Conservation (phyloP, 2,113 vertebrate genomes). For the Chionodraco myersi region DNA sequence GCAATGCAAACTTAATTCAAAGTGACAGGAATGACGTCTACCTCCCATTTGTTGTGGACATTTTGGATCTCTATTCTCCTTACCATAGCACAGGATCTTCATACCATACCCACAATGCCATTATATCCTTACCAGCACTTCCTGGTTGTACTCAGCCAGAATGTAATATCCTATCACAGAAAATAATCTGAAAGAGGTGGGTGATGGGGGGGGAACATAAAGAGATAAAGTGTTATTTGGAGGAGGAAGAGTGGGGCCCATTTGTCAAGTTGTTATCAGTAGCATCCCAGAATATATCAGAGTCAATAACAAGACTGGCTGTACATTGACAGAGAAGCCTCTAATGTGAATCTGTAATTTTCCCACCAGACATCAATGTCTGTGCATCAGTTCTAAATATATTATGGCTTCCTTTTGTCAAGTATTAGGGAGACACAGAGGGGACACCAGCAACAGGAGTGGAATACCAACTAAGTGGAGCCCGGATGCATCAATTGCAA, state of each 20-base stretch:
- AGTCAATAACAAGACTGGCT: conserved; percentile 73
- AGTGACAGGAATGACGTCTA: background rate
- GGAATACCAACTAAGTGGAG: conserved; percentile 59
- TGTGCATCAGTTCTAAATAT: conserved; percentile 32
- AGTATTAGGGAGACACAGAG: conserved; percentile 35
- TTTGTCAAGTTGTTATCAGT: conserved; percentile 75
- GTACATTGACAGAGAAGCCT: conserved; percentile 53
- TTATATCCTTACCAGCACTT: conserved; percentile 37
- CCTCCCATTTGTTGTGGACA: conserved; percentile 8
- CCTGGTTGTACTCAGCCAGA: conserved; percentile 34
- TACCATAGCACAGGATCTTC: background rate
- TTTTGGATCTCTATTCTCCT: conserved; percentile 12
- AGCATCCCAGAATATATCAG: conserved; percentile 62
- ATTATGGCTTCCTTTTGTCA: conserved; percentile 46
- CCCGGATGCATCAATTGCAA: conserved; percentile 46
- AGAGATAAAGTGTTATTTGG: conserved; percentile 70
- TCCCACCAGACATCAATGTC: conserved; percentile 34
- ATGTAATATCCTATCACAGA: conserved; percentile 73
- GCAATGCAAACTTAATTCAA: background rate
- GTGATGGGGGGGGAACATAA: conserved; percentile 33
- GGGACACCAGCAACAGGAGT: conserved; percentile 14
- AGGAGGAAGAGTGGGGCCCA: conserved; percentile 49
- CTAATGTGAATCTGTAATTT: conserved; percentile 58
- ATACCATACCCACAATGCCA: conserved; percentile 26
- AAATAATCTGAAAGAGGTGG: conserved; percentile 70